phyloP scores from a whole-genome alignment of 1,140 invertebrate genomes.

The Lucilia cuprina region DNA sequence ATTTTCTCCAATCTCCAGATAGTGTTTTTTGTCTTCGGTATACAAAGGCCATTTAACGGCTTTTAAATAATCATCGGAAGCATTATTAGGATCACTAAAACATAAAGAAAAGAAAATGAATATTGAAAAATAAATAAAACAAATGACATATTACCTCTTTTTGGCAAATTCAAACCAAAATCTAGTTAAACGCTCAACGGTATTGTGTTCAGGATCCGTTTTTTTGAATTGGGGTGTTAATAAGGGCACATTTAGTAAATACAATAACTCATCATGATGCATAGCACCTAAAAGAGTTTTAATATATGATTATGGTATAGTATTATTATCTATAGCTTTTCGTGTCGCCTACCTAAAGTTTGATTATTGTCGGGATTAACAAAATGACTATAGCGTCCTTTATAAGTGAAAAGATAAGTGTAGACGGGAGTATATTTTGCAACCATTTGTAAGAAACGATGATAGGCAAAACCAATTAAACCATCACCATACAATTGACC shows the following conservation, averaged over 20 bases:
- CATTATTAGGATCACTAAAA: constrained; percentile 50
- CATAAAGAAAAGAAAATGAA: neutral
- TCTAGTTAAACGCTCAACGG: constrained; percentile 63
- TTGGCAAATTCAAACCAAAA: constrained; percentile 65
- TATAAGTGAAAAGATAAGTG: constrained; percentile 66
- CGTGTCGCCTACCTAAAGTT: constrained; percentile 59
- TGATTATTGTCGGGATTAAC: constrained; percentile 59
- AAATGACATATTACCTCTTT: constrained; percentile 58
- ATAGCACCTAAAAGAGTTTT: constrained; percentile 63
- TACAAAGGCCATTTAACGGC: constrained; percentile 65
- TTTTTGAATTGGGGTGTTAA: constrained; percentile 60
- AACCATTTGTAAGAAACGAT: constrained; percentile 64
- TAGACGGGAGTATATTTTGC: constrained; percentile 62
- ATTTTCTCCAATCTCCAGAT: constrained; percentile 65
- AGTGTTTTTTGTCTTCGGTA: constrained; percentile 59
- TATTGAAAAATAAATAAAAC: neutral
- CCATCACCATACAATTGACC: constrained; percentile 64
- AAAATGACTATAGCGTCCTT: constrained; percentile 66
- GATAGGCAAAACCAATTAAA: constrained; percentile 63
- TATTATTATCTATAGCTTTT: neutral
- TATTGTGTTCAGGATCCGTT: constrained; percentile 63
- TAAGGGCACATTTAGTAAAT: constrained; percentile 66
- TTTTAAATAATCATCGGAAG: constrained; percentile 46
- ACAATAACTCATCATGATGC: constrained; percentile 71
- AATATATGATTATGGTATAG: neutral